Evolutionary conservation across 2,888 invertebrate genomes (phyloP), one percentile per base, ranked within the genome.

Genomic region (Lottia gigantea): DNA sequence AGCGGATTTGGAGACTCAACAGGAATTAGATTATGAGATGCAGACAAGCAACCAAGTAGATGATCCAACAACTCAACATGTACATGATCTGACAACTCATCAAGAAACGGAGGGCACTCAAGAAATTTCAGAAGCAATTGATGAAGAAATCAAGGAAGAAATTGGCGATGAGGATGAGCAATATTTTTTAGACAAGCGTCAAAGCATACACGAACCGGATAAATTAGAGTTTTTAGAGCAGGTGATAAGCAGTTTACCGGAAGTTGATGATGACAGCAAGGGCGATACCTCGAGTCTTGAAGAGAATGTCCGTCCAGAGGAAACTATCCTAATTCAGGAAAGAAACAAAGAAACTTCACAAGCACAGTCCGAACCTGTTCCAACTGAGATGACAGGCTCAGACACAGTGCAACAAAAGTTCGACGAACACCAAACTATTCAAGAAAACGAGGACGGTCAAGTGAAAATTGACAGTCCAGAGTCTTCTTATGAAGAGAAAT

Each of bases 111-210:
- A 55, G 6, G 49, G 23, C 2, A 40, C 40, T 40, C 6, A 40
- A 11, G 31, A 31, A 6, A 31, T 31, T 4, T 31, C 31, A 23
- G 26, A 64, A 8, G 64, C 47, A 23, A 25, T 67, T 46, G 66
- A 68, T 31, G 61, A n/a, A 45, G 55, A 66, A 47, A 64, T 8
- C 14, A 47, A 62, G 49, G 45, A n/a, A 19, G 40, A 63, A 45
- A 46, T 45, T n/a, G 61, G 47, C 25, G 71, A 46, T 40, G 40
- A 40, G 11, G 15, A 55, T 23, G 14, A 19, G 4, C 55, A 55
- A 19, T 55, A 19, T 55, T 23, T 55, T 55, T 55, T 55, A 55
- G 55, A 55, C 11, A 19, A 55, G 23, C 19, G 55, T 23, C 55
- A 55, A 23, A 11, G 19, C 12, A 55, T 19, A 55, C 55, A 23